phyloP scores from a whole-genome alignment of 2,113 vertebrate species.

The Boulengerochromis microlepis region DNA sequence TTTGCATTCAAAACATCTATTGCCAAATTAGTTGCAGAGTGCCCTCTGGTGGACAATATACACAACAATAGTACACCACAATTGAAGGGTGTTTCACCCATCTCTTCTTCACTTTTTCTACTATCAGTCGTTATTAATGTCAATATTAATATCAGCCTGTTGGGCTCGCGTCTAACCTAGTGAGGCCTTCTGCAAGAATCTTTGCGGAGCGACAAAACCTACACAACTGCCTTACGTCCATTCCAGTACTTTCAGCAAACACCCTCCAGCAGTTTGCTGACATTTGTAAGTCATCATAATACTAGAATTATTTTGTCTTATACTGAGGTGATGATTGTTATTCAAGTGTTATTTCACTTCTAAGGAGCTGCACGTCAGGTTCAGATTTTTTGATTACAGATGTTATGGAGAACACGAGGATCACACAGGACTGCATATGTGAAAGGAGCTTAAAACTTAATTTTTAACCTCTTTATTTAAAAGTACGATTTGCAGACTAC shows the following conservation, averaged over 20 bases:
- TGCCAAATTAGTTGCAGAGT: not conserved
- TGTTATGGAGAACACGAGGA: not conserved
- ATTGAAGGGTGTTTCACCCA: not conserved
- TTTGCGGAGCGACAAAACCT: too few species aligned
- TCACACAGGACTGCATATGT: not conserved
- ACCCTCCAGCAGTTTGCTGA: too few species aligned
- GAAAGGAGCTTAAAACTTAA: not conserved
- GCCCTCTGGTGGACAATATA: not conserved
- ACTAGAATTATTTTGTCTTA: too few species aligned
- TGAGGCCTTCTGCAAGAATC: not conserved
- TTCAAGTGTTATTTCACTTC: too few species aligned
- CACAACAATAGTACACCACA: not conserved
- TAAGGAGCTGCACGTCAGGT: too few species aligned
- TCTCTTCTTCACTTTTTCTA: not conserved
- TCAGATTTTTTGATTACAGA: not conserved
- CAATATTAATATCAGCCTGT: not conserved
- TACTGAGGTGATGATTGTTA: too few species aligned
- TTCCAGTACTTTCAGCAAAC: too few species aligned
- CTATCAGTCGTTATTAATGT: not conserved
- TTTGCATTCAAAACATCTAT: not conserved
- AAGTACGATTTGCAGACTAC: not conserved
- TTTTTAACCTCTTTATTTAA: not conserved
- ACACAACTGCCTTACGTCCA: too few species aligned
- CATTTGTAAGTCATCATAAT: too few species aligned
- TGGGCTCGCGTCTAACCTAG: not conserved